Percentiles rank a stretch among this genome's conserved stretches.
Evolutionary conservation across 2,113 vertebrate genomes (phyloP).

Genomic region (Epinephelus fuscoguttatus): DNA sequence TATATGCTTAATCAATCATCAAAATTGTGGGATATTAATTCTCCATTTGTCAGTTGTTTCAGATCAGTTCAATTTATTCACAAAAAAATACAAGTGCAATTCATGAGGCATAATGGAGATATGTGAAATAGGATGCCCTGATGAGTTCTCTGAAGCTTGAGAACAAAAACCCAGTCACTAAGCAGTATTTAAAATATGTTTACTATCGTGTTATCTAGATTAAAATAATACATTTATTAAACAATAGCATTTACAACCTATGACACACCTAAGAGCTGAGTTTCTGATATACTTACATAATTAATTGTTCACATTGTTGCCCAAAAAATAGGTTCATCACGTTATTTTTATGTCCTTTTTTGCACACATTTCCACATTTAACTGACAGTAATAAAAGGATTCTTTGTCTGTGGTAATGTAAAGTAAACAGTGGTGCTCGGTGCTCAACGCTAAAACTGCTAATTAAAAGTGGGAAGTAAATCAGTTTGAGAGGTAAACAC

Average conservation of each 20-base stretch:
- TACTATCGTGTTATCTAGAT: no score
- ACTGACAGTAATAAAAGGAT: neutral
- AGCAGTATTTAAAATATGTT: no score
- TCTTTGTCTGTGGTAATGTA: neutral
- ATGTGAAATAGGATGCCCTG: no score
- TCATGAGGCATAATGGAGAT: no score
- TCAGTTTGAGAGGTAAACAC: slow-evolving; percentile 21
- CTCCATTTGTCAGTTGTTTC: neutral
- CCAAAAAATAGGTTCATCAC: neutral
- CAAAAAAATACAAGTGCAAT: no score
- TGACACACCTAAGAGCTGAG: no score
- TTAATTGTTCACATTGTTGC: neutral
- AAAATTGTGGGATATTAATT: neutral
- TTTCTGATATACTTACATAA: no score
- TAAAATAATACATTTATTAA: no score
- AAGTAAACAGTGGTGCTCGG: neutral
- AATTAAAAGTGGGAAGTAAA: slow-evolving; percentile 37
- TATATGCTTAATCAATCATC: neutral
- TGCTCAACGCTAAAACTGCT: neutral
- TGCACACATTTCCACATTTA: neutral
- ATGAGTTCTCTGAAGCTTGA: no score
- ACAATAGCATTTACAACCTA: no score
- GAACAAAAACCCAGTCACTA: no score
- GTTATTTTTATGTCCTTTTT: neutral
- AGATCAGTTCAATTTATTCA: no score